A percentile compares a stretch with the other conserved stretches of the same genome.
Evolutionary conservation across 2,113 vertebrate genomes (phyloP).

Genomic region (Gallinago media): DNA sequence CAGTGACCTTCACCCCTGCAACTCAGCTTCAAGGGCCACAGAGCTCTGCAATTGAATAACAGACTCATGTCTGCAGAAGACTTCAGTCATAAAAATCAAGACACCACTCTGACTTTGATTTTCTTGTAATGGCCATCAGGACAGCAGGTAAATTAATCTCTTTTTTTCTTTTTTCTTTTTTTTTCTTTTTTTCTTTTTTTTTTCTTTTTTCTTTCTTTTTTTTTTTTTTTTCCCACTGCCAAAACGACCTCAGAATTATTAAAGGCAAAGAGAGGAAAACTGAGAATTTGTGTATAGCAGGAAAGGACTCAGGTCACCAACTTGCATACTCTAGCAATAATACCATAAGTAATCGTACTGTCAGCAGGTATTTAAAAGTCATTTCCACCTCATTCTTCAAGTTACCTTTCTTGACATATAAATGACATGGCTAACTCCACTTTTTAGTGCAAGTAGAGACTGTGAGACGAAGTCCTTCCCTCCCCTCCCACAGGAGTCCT

Average conservation of each 20-base stretch:
- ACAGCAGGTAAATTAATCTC: background rate
- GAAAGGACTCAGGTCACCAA: background rate
- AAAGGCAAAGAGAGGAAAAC: background rate
- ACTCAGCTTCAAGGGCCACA: background rate
- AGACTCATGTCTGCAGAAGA: background rate
- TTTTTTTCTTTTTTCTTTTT: background rate
- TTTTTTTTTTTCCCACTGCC: background rate
- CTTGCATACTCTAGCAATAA: background rate
- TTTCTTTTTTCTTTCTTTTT: background rate
- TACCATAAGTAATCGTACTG: background rate
- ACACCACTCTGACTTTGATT: constrained; percentile 17
- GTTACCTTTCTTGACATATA: background rate
- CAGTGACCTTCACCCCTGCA: constrained; percentile 33
- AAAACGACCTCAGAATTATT: background rate
- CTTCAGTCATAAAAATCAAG: constrained; percentile 8
- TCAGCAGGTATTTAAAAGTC: background rate
- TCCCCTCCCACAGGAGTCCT: background rate
- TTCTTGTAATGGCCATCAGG: background rate
- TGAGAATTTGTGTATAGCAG: background rate
- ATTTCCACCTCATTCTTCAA: background rate
- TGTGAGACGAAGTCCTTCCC: background rate
- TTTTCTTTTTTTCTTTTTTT: background rate
- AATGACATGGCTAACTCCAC: background rate
- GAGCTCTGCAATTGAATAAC: background rate
- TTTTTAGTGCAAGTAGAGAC: background rate